Evolutionary conservation across 2,797 vertebrate genomes (phyloP).

Genomic region (Characodon lateralis): DNA sequence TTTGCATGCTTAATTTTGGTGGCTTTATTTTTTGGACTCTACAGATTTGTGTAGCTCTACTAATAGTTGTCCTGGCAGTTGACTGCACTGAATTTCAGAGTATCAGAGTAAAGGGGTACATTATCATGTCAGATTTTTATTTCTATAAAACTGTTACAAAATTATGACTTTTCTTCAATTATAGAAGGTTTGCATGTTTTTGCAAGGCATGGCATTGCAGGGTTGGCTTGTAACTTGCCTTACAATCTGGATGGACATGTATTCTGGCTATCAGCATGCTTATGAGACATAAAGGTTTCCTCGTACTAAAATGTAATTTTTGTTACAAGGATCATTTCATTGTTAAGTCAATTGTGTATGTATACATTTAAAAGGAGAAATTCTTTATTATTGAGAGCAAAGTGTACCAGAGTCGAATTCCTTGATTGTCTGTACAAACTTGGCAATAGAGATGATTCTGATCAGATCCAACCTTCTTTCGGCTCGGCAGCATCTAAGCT

Average conservation of each 20-base stretch:
- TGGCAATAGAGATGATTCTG: no score
- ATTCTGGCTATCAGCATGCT: constrained; percentile 23
- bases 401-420: not conserved
- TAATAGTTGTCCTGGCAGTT: no score
- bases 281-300: constrained; percentile 20
- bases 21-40: not conserved
- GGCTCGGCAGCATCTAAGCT: constrained; percentile 3
- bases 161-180: no score
- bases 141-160: not conserved
- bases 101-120: no score
- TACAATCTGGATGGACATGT: constrained; percentile 10
- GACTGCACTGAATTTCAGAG: no score
- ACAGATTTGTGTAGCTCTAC: no score
- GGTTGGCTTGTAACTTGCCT: constrained; percentile 17
- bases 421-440: not conserved
- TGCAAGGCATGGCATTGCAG: not conserved
- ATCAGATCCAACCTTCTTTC: constrained; percentile 3
- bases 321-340: no score
- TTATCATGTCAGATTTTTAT: not conserved
- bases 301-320: no score
- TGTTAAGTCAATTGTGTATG: no score
- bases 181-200: no score
- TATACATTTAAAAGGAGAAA: no score
- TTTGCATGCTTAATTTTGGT: not conserved
- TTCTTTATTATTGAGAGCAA: no score